Conservation (phyloP, 2,797 vertebrate species). For the Hyperoplus lanceolatus region DNA sequence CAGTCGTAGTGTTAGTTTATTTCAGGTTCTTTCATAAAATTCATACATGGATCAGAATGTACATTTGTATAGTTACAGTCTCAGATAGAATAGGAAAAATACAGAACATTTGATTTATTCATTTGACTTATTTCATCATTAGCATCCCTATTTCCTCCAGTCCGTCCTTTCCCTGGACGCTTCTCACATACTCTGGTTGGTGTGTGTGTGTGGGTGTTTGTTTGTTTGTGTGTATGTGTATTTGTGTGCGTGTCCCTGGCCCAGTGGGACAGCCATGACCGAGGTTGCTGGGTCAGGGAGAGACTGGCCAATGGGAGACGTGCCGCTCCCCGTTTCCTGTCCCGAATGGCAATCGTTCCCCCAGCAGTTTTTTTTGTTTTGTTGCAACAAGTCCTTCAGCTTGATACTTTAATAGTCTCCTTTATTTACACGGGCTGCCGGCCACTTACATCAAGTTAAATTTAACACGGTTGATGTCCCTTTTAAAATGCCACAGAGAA, state of each 20-base stretch:
- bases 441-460: background rate
- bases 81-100: background rate
- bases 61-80: background rate
- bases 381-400: constrained; percentile 25
- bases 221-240: background rate
- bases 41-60: background rate
- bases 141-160: constrained; percentile 1
- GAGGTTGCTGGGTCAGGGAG: constrained; percentile 57
- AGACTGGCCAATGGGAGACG: constrained; percentile 63
- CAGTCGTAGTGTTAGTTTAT: background rate
- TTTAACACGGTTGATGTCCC: background rate
- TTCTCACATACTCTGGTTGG: constrained; percentile 18
- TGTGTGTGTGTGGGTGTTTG: no score
- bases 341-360: constrained; percentile 56
- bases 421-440: constrained; percentile 43
- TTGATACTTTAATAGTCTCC: constrained; percentile 15
- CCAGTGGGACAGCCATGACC: constrained; percentile 66
- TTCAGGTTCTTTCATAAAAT: no score
- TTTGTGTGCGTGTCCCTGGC: constrained; percentile 35
- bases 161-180: constrained; percentile 16
- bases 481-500: background rate
- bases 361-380: constrained; percentile 28
- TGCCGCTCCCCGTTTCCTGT: constrained; percentile 76
- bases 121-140: background rate
- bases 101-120: background rate